Evolutionary conservation across 1,140 invertebrate species (phyloP), one percentile per base, ranked within the genome.

Genomic region (Macrosteles quadrilineatus): DNA sequence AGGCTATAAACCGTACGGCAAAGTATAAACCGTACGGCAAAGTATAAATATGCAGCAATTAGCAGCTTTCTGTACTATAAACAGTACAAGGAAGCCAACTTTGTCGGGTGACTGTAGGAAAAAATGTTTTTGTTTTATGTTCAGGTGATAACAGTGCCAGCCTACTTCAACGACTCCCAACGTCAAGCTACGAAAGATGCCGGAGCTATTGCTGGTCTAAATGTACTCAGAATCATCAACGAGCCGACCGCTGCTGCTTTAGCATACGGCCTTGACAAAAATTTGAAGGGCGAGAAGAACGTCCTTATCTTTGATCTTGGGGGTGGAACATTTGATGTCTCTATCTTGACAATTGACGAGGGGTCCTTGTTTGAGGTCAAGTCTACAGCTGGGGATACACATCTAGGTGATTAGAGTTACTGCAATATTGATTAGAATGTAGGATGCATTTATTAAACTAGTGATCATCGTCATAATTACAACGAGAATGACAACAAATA

Each of bases 231-330:
- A 73, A 91, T 94, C 76, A 94, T 94, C 77, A 94, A 94, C 76
- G 97, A 99, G 83, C 97, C 97, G 40, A 98, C 97, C 1, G 91
- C 91, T 11, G 93, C 93, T 0, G 92, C 92, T 21, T 78, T 95
- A 4, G 92, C 92, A 31, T 95, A 95, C 76, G 93, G 92, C 19
- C 80, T 94, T 9, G 92, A 94, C 76, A 94, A 93, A 78, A 91
- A 93, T 73, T 80, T 92, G 1, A 85, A 88, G 83, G 94, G 93
- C 1, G 87, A 88, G 73, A 87, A 86, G 70, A 91, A 89, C 76
- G 87, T 92, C 0, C 80, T 91, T 0, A 90, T 91, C 32, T 92
- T 91, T 70, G 81, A 91, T 79, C 77, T 90, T 63, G 89, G 89
- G 57, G 87, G 88, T 74, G 87, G 87, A 66, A 89, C 87, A 30